Base-by-base conservation (phyloP, 2,113 vertebrate genomes). In the Antidorcas marsupialis region DNA sequence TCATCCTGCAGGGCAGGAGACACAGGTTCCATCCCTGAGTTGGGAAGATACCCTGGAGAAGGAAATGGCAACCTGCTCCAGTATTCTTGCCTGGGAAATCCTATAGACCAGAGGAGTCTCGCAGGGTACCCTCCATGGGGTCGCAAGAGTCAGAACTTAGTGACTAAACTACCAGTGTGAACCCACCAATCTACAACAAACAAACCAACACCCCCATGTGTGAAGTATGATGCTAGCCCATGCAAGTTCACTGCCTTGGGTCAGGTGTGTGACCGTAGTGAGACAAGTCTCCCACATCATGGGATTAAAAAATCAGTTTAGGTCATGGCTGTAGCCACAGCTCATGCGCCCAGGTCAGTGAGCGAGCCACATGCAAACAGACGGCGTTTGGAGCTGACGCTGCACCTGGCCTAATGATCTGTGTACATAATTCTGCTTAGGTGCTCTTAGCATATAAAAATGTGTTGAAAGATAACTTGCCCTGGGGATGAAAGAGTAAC, bases 341-440 rank as follows among this genome's bases (percentile, higher is more conserved):
- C n/a, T 64, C 9, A 30, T 8, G 60, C 10, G 9, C 25, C 64
- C 12, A 43, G 33, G 47, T 36, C 59, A 36, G 1, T 0, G 23
- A 74, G 25, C 8, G 1, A 64, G 36, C 36, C 16, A 11, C 50
- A 36, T 0, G 15, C 23, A 60, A 43, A 39, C 25, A 59, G 36
- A 50, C 0, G 0, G 11, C 1, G 11, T 17, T 14, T 47, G 79
- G 27, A 16, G 17, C 4, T 17, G 64, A 82, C 12, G 13, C 13
- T 0, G 17, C 0, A 4, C 30, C 76, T 85, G 19, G 8, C 33
- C 47, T 52, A 45, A 62, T 50, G 55, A 57, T 53, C 30, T 27
- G 36, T 55, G 60, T 43, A 6, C 17, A 2, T 8, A 62, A 28
- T 28, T 36, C 28, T 90, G 45, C 33, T 62, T 28, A n/a, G 53